These are phyloP conservation scores for Heteractis magnifica DNA, from an alignment of 92 coral and sea anemone species.

Conservation along the genomic window DNA sequence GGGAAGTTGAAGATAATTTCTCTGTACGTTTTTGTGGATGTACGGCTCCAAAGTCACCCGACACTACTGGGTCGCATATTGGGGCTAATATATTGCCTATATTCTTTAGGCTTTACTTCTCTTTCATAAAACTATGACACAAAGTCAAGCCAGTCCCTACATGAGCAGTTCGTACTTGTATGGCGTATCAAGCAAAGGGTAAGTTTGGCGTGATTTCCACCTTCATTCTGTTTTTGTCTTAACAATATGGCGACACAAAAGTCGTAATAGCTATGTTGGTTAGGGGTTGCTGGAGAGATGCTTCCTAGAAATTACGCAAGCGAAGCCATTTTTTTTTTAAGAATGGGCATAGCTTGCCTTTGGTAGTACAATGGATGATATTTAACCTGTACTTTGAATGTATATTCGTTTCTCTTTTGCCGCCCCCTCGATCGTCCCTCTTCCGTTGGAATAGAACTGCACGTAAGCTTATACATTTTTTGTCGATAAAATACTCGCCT, in stretches of 20 bases:
- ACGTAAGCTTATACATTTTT: constrained; percentile 7
- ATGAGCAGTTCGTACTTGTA: constrained; percentile 51
- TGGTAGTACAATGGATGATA: constrained; percentile 3
- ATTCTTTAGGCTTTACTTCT: constrained; percentile 32
- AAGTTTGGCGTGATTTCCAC: constrained; percentile 38
- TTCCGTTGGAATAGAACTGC: constrained; percentile 31
- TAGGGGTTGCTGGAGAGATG: constrained; percentile 38
- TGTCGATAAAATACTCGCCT: neutral
- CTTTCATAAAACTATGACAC: constrained; percentile 42
- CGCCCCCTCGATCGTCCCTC: constrained; percentile 40
- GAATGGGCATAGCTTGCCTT: neutral
- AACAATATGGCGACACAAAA: constrained; percentile 50
- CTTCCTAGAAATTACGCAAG: constrained; percentile 12
- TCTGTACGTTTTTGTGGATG: constrained; percentile 50
- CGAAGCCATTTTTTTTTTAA: constrained; percentile 17
- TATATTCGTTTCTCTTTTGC: constrained; percentile 5
- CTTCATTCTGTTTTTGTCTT: neutral
- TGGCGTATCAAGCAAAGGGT: constrained; percentile 61
- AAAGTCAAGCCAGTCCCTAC: constrained; percentile 52
- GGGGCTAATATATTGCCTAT: constrained; percentile 49
- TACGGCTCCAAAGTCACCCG: constrained; percentile 38
- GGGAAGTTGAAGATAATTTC: constrained; percentile 19
- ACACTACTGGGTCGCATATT: constrained; percentile 47
- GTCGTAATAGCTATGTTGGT: constrained; percentile 32
- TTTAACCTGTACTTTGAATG: constrained; percentile 15